Conservation (phyloP, 2,113 vertebrate species). For the Merops nubicus region DNA sequence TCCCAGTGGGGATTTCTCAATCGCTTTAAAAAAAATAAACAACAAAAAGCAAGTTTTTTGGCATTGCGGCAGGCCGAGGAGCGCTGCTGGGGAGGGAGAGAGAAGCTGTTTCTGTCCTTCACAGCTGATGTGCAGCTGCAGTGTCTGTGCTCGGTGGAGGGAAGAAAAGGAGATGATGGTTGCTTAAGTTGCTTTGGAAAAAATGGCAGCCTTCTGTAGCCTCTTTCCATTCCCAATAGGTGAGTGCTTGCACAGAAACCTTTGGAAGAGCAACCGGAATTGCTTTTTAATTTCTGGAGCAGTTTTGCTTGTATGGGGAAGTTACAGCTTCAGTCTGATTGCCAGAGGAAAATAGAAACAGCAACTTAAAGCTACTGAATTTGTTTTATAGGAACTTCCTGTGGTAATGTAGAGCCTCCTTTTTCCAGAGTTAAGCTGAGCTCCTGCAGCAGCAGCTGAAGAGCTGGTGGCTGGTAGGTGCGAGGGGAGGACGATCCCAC, state of each 20-base stretch:
- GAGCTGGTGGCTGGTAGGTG: not conserved
- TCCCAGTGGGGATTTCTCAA: not conserved
- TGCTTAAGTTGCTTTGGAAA: not conserved
- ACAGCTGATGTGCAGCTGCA: not conserved
- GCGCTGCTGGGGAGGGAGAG: accelerated
- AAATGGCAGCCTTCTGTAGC: not conserved
- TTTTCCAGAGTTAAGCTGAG: not conserved
- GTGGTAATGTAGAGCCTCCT: not conserved
- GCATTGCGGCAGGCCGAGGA: not conserved
- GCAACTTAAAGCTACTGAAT: not conserved
- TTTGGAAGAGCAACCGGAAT: not conserved
- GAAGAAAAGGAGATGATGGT: not conserved
- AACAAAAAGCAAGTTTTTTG: not conserved
- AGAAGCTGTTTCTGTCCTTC: constrained; percentile 5
- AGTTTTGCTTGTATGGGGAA: not conserved
- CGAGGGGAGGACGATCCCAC: not conserved
- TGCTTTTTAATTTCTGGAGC: not conserved
- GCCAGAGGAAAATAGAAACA: not conserved
- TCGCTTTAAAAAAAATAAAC: not conserved
- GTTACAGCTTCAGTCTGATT: not conserved
- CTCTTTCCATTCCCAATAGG: not conserved
- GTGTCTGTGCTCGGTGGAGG: not conserved
- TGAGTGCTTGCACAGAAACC: not conserved
- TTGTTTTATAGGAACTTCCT: not conserved
- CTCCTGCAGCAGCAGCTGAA: not conserved